Evolutionary conservation across 2,797 vertebrate genomes (phyloP), one percentile per base, ranked within the genome.

Genomic region (Phrynocephalus forsythii): DNA sequence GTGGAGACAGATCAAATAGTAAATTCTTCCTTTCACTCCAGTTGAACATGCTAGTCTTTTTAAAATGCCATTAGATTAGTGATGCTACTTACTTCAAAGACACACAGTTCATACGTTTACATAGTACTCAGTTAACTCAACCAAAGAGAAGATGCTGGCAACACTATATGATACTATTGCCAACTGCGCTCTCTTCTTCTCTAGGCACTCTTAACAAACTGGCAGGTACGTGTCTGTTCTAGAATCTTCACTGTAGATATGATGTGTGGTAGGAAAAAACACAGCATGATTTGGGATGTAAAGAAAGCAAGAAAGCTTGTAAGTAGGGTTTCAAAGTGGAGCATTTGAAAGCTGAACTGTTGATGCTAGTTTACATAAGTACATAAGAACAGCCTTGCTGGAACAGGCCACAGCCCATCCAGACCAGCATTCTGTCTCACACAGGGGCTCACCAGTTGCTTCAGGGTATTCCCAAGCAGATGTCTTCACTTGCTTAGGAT

Each of bases 81-180:
- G 5, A 38, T 38, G 33, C 24, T 77, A 73, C 75, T 80, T 30
- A 87, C 69, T 85, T 84, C 82, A 89, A 28, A 48, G 67, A 13
- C 87, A 1, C 68, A 26, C 87, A 81, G 86, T 77, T 92, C 85
- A 86, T 16, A 79, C 88, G 68, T 44, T 87, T n/a, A 48, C 48
- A 44, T 5, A 76, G 71, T 60, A 86, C 66, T 86, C 88, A 0
- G 63, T 30, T 44, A 28, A 87, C 11, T n/a, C 52, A 82, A 90
- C 60, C 52, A 75, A 89, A 87, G 76, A 87, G 20, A 86, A 76
- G 50, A 33, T 86, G 81, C 11, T 86, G 22, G 68, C 87, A 82
- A 88, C 83, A 90, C 33, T 30, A 33, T n/a, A 83, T 0, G 5
- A 15, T 20, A 4, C 22, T 75, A 60, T 48, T 75, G 60, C 82